A percentile compares a stretch with the other conserved stretches of the same genome.
Evolutionary conservation across 2,888 invertebrate genomes (phyloP).

Genomic region (Leptopilina drosophilae): DNA sequence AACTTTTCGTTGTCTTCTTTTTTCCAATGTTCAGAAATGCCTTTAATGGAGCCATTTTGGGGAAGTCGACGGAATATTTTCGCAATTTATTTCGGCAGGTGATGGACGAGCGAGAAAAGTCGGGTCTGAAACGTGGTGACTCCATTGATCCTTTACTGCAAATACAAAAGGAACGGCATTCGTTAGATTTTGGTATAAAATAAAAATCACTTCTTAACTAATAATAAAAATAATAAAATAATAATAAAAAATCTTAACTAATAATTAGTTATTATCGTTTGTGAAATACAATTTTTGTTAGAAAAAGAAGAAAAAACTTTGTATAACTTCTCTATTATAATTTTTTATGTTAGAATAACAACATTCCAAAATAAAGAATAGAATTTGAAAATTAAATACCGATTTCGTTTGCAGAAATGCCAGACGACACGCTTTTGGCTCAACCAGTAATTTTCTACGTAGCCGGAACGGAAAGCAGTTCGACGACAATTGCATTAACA

Average conservation of each 20-base stretch:
- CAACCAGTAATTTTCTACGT: conserved; percentile 68
- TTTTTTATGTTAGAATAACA: no score
- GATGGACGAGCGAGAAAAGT: conserved; percentile 62
- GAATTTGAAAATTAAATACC: background rate
- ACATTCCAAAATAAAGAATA: no score
- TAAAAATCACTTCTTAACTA: no score
- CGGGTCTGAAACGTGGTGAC: conserved; percentile 65
- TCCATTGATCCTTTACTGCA: conserved; percentile 66
- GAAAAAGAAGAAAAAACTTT: no score
- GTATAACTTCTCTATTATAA: no score
- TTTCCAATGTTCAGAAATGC: background rate
- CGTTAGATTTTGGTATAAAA: conserved; percentile 58
- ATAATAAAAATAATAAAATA: no score
- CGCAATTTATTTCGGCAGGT: conserved; percentile 67
- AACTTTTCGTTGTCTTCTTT: conserved; percentile 6
- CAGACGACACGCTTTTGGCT: conserved; percentile 65
- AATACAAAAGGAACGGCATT: conserved; percentile 62
- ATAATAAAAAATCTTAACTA: no score
- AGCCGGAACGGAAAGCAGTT: conserved; percentile 67
- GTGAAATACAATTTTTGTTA: no score
- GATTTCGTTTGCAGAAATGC: conserved; percentile 57
- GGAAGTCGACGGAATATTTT: conserved; percentile 59
- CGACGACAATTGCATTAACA: conserved; percentile 62
- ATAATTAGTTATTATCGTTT: no score
- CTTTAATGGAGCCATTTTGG: background rate